Percentiles rank a stretch among this genome's conserved stretches.
phyloP scores from a whole-genome alignment of 2,113 vertebrate genomes.

The Neolamprologus brichardi region DNA sequence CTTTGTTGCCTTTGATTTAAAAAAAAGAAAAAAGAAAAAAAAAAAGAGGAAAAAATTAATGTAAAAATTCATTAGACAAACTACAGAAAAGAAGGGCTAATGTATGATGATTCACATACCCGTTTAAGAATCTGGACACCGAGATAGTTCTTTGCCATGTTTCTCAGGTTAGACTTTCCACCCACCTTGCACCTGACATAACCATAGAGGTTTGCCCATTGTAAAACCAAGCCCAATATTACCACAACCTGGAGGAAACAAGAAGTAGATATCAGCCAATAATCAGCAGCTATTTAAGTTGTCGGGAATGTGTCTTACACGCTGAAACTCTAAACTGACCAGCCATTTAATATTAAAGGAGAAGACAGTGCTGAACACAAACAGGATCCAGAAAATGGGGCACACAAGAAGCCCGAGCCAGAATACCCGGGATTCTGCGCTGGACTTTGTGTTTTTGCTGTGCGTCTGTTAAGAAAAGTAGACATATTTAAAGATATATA shows the following conservation, averaged over 20 bases:
- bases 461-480: conserved; percentile 26
- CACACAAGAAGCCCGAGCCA: conserved; percentile 87
- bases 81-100: neutral
- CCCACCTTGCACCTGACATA: conserved; percentile 90
- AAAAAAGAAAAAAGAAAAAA: neutral
- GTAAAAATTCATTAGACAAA: neutral
- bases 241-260: conserved; percentile 78
- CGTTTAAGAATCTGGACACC: conserved; percentile 80
- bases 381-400: conserved; percentile 68
- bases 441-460: conserved; percentile 61
- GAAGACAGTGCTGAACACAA: conserved; percentile 69
- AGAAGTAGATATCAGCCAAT: neutral
- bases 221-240: conserved; percentile 85
- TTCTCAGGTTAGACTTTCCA: conserved; percentile 78
- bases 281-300: neutral
- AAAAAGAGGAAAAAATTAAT: neutral
- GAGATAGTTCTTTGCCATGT: conserved; percentile 83
- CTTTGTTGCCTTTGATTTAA: conserved; percentile 18
- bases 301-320: neutral
- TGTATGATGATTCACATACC: conserved; percentile 45
- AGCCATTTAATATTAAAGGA: conserved; percentile 80
- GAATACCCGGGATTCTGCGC: conserved; percentile 87
- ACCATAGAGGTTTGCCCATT: conserved; percentile 89
- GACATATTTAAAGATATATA: neutral
- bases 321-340: conserved; percentile 58